phyloP scores from a whole-genome alignment of 35 echinoderm and acorn worm species.

The Amphiura filiformis region DNA sequence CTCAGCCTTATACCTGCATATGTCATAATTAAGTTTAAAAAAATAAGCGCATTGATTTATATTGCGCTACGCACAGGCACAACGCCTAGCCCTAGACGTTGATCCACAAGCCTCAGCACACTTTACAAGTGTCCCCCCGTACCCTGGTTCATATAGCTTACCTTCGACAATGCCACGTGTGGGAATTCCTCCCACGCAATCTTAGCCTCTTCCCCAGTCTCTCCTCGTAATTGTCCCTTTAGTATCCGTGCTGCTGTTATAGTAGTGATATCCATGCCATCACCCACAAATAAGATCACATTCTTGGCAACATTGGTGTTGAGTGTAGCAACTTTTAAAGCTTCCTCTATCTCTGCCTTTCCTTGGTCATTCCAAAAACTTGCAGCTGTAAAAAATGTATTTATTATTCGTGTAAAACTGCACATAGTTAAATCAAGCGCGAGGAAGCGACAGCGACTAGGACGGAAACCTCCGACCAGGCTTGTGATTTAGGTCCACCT shows the following conservation, averaged over 20 bases:
- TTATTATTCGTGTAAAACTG: too few relatives aligned
- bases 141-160: background rate
- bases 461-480: too few relatives aligned
- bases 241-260: slow-evolving; percentile 55
- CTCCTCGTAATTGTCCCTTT: slow-evolving; percentile 49
- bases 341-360: background rate
- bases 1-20: background rate
- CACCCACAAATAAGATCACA: slow-evolving; percentile 68
- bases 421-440: too few relatives aligned
- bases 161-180: slow-evolving; percentile 75
- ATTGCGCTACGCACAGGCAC: too few relatives aligned
- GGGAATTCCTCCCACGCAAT: slow-evolving; percentile 64
- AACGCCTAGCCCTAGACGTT: too few relatives aligned
- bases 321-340: background rate
- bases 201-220: slow-evolving; percentile 31
- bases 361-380: background rate
- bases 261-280: slow-evolving; percentile 69
- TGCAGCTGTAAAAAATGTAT: too few relatives aligned
- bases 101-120: too few relatives aligned
- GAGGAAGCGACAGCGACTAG: too few relatives aligned
- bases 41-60: background rate
- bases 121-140: too few relatives aligned
- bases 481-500: too few relatives aligned
- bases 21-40: background rate
- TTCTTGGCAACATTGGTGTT: slow-evolving; percentile 60